Conservation (phyloP, 2,888 invertebrate species). For the Tipula confusa region DNA sequence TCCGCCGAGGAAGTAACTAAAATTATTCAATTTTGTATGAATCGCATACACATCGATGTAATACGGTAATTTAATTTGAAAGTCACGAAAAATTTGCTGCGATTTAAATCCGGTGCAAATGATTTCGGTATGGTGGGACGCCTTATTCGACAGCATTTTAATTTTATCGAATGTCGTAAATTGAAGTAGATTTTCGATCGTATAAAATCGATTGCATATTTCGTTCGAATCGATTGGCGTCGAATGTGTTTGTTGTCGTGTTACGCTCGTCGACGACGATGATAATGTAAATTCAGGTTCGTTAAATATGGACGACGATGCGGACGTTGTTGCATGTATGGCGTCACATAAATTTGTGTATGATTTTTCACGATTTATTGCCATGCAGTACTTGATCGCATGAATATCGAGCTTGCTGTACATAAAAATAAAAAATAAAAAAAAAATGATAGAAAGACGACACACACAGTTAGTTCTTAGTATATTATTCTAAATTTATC, state of each 20-base stretch:
- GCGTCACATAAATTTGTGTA: slow-evolving; percentile 42
- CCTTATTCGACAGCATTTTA: not conserved
- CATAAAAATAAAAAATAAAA: slow-evolving; percentile 21
- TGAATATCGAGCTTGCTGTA: slow-evolving; percentile 47
- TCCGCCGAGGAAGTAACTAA: slow-evolving; percentile 45
- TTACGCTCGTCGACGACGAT: not conserved
- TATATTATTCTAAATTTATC: slow-evolving; percentile 25
- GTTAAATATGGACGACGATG: not conserved
- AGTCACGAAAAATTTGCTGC: slow-evolving; percentile 44
- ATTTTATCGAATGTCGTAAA: not conserved
- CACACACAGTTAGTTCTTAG: slow-evolving; percentile 5
- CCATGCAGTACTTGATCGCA: slow-evolving; percentile 48
- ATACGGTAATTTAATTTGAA: slow-evolving; percentile 45
- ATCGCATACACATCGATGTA: slow-evolving; percentile 48
- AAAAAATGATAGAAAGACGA: not conserved
- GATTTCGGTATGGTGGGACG: slow-evolving; percentile 37
- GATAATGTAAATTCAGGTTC: not conserved
- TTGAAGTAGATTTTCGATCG: not conserved
- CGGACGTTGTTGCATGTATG: slow-evolving; percentile 31
- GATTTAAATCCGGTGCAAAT: slow-evolving; percentile 47
- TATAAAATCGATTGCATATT: slow-evolving; percentile 26
- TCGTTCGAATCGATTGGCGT: not conserved
- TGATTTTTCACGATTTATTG: slow-evolving; percentile 41
- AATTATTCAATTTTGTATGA: slow-evolving; percentile 46
- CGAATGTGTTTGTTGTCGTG: not conserved